Base-by-base conservation (phyloP, 2,113 vertebrate species). In the Gnathonemus longibarbis region DNA sequence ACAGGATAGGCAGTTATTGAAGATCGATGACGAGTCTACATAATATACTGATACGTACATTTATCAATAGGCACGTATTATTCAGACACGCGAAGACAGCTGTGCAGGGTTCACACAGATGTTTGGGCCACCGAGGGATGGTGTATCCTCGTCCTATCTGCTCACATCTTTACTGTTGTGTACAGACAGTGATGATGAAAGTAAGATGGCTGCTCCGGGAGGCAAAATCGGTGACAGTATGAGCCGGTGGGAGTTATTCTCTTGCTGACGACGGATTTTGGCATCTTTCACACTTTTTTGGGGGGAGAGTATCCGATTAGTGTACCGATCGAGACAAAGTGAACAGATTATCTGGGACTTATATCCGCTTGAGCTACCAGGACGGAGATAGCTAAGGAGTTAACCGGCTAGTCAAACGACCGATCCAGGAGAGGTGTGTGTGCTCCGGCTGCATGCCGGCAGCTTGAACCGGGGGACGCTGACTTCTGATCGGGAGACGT, bases 161-260 rank as follows among this genome's bases (percentile, higher is more conserved):
- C 15, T 46, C 53, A 27, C n/a, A 58, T 19, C 46, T 50, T 56
- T 13, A 31, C 21, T 58, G 90, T 52, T 74, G 90, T 83, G 86
- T n/a, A 42, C 39, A 66, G 87, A 88, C 77, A 80, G 52, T 84
- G 74, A 42, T 42, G 87, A 88, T 88, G 87, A 56, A 88, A 49
- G 53, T 88, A 90, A 90, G 74, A 90, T 90, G 90, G 90, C 88
- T 74, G 87, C 87, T 48, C 48, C 77, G 87, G 77, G 6, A 80
- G 87, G 42, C 39, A 5, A 5, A 46, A 39, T 31, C 21, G 39
- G 27, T 35, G 50, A 84, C 19, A 53, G 31, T 80, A 27, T 89
- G 31, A 56, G 39, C 49, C 74, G 88, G 48, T 42, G 46, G 48
- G 88, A 74, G 66, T 42, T 83, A 19, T 27, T 52, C 27, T 89